Evolutionary conservation across 1,140 invertebrate genomes (phyloP).

Genomic region (Bombus affinis): DNA sequence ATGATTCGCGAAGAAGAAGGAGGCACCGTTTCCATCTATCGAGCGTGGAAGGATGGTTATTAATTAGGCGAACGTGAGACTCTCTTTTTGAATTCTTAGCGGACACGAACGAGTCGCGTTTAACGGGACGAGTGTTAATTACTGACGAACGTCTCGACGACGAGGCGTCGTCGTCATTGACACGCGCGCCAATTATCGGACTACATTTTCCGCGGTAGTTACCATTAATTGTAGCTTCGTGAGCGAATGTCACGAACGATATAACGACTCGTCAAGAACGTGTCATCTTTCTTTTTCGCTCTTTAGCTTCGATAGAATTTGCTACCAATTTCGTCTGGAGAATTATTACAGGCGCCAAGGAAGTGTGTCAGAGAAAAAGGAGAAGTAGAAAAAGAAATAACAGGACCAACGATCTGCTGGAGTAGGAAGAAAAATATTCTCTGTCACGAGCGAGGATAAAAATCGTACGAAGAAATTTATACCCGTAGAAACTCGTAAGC

Average conservation of each 20-base stretch:
- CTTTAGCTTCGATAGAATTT: neutral
- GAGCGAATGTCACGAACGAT: slow-evolving; percentile 22
- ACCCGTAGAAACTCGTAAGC: neutral
- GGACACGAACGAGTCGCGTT: neutral
- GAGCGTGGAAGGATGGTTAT: neutral
- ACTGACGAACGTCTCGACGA: slow-evolving; percentile 26
- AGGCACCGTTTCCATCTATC: neutral
- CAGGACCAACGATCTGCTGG: neutral
- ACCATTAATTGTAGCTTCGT: slow-evolving; percentile 39
- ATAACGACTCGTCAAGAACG: slow-evolving; percentile 10
- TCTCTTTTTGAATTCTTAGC: neutral
- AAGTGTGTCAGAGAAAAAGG: neutral
- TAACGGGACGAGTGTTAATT: slow-evolving; percentile 36
- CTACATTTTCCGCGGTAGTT: slow-evolving; percentile 30
- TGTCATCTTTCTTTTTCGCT: neutral
- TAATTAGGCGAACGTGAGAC: slow-evolving; percentile 17
- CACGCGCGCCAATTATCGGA: slow-evolving; percentile 31
- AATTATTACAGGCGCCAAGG: neutral
- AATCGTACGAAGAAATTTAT: neutral
- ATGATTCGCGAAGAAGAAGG: neutral
- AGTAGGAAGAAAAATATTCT: neutral
- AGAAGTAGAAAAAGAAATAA: neutral
- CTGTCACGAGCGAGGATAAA: neutral
- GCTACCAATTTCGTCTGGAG: neutral
- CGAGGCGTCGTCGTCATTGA: slow-evolving; percentile 32